phyloP scores from a whole-genome alignment of 2,113 vertebrate genomes.

The Myrmophylax atrothorax region DNA sequence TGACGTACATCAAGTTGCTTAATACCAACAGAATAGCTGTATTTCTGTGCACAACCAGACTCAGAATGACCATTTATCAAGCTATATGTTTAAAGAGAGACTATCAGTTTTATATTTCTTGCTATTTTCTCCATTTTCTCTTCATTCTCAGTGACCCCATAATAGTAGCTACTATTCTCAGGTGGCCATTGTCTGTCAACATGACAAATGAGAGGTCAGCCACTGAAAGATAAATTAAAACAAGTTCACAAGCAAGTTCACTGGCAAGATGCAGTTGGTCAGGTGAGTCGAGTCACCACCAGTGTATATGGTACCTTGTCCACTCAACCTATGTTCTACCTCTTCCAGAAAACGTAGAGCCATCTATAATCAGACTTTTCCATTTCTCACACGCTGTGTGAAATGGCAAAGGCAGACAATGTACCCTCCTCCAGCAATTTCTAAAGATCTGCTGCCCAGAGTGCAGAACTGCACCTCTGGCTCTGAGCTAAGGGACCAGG shows the following conservation, averaged over 20 bases:
- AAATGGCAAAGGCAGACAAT: neutral
- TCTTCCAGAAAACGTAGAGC: neutral
- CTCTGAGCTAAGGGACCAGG: neutral
- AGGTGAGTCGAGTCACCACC: neutral
- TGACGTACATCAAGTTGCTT: neutral
- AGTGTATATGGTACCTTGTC: neutral
- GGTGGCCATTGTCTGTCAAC: neutral
- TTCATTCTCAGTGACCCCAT: neutral
- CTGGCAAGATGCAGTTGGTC: neutral
- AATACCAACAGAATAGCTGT: neutral
- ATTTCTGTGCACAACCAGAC: neutral
- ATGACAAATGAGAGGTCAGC: constrained; percentile 35
- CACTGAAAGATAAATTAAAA: constrained; percentile 9
- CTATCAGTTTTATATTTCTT: neutral
- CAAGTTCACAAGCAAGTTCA: neutral
- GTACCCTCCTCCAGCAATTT: neutral
- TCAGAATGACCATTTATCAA: neutral
- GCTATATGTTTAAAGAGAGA: neutral
- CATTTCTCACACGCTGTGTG: neutral
- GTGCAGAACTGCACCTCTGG: neutral
- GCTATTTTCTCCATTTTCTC: constrained; percentile 12
- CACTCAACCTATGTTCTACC: neutral
- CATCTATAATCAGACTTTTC: neutral
- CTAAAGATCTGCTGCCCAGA: neutral
- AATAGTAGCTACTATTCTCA: neutral